Base-by-base conservation (phyloP, 2,888 invertebrate genomes). In the Tanytarsus gracilentus region DNA sequence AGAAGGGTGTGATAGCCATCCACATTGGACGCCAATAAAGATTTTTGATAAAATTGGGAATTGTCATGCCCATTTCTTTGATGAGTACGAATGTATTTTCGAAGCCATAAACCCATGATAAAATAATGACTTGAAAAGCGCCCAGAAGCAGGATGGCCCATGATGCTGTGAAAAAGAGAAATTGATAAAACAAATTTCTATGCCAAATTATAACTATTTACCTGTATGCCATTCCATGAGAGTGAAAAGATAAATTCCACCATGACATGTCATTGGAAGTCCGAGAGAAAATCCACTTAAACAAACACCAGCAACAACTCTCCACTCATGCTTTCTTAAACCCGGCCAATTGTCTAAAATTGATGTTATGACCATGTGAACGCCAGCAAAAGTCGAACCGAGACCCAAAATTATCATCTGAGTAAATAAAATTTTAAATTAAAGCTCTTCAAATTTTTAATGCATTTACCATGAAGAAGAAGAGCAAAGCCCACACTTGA, bases 11-110 rank as follows among this genome's bases (percentile, higher is more conserved):
- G 1, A 86, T 70, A 60, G 83, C 75, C 21, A 79, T 79, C 88
- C 88, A 91, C 40, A 81, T 79, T 18, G 78, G 66, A 72, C 79
- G 82, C 91, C 91, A 91, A 67, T 85, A 85, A 63, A n/a, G n/a
- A n/a, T 74, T 74, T 33, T 75, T 72, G 4, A 81, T 74, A 1
- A 79, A 70, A 61, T 75, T 77, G 63, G 81, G 78, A 30, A 84
- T 75, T 36, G 79, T 81, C 75, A 90, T 84, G 44, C 76, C 71
- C 85, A 85, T 85, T 9, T 75, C 71, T 1, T 68, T 71, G 64
- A 85, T 70, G 66, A 85, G 79, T 3, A 71, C 70, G 63, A 84
- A 72, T 8, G 82, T 80, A 49, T 76, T 73, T 60, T 76, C 76
- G 64, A 82, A 79, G 21, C 86, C 86, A 67, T 86, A 86, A 36